Evolutionary conservation across 2,797 vertebrate genomes (phyloP).

Genomic region (Urophycis tenuis): DNA sequence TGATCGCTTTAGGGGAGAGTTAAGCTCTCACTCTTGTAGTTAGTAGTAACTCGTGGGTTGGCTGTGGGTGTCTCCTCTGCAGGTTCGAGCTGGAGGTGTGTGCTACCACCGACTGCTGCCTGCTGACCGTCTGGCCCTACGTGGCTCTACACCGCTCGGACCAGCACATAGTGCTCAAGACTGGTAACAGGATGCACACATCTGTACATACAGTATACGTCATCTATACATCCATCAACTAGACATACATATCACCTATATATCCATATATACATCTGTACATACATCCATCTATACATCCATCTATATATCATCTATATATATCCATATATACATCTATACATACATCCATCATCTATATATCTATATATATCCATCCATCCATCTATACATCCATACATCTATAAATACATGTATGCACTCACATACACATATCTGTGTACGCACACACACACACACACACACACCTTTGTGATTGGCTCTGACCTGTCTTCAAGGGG

Average conservation of each 20-base stretch:
- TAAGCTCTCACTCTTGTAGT: too few species aligned
- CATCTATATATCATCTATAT: neutral
- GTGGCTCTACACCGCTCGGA: slow-evolving; percentile 65
- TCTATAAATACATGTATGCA: neutral
- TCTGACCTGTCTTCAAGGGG: slow-evolving; percentile 35
- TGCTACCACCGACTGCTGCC: slow-evolving; percentile 76
- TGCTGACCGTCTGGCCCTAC: slow-evolving; percentile 78
- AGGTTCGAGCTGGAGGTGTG: slow-evolving; percentile 74
- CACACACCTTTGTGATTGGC: neutral
- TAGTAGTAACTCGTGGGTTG: neutral
- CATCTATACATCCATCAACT: too few species aligned
- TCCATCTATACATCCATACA: neutral
- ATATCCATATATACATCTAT: neutral
- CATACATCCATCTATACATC: too few species aligned
- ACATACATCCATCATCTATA: neutral
- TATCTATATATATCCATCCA: neutral
- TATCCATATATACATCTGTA: neutral
- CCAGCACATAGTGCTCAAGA: slow-evolving; percentile 69
- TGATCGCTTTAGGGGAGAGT: too few species aligned
- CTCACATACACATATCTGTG: neutral
- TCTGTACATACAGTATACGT: too few species aligned
- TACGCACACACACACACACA: neutral
- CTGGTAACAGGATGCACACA: slow-evolving; percentile 62
- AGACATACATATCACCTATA: too few species aligned
- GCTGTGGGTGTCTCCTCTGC: neutral